Base-by-base conservation (phyloP, 2,113 vertebrate species). In the Poeciliopsis retropinna region DNA sequence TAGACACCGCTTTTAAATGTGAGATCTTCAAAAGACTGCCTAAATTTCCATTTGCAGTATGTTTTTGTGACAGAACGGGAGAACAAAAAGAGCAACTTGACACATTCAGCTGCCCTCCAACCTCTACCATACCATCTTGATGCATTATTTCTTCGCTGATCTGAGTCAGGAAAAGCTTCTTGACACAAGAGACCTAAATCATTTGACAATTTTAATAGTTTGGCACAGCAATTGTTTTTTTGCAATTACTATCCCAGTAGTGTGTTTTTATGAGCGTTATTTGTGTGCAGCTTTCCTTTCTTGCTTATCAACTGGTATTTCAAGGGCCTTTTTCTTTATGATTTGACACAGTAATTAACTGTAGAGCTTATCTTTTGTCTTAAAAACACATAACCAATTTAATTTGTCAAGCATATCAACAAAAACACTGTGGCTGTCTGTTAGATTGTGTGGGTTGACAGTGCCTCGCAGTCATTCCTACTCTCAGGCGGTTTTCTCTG, bases 321-420 rank as follows among this genome's bases (percentile, higher is more conserved):
- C 13, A 9, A 28, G 1, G 28, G 3, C 17, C 8, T n/a, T 17
- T 79, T 64, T 76, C 32, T 67, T 72, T 64, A 67, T 72, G 27
- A 54, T 75, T 79, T 79, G 41, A 67, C 17, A 65, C 25, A 5
- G 66, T 32, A 71, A 69, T 76, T 76, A 25, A 77, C 14, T 73
- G 64, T 25, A 30, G 6, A 77, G 76, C 63, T 37, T 69, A 57
- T 85, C 75, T 37, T 82, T 44, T 47, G 31, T 76, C 34, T 75
- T 82, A 70, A 87, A 79, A 79, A 69, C 72, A 81, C 81, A 83
- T 80, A 83, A 80, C 83, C 76, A 83, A 88, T 89, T 78, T 39
- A 62, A 82, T 91, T 92, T 80, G 76, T 85, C 67, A 83, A 76
- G 81, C 76, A 37, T 72, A 78, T 89, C 87, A 69, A 25, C 64